Conservation (phyloP, 2,113 vertebrate genomes). For the Megaptera novaeangliae region DNA sequence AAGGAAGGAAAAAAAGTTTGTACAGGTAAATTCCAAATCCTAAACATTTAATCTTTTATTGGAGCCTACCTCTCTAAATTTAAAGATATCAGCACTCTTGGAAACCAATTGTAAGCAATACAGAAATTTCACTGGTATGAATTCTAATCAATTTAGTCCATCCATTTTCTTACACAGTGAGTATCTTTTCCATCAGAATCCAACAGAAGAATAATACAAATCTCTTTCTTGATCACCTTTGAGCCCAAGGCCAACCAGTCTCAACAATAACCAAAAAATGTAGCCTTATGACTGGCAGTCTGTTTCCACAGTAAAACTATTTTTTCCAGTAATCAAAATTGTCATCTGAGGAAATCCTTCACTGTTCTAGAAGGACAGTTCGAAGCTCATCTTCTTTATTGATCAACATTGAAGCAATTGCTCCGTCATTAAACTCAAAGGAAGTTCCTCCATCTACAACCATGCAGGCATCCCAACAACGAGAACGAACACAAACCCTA, state of each 20-base stretch:
- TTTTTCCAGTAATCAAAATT: slow-evolving; percentile 42
- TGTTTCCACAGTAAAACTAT: slow-evolving; percentile 55
- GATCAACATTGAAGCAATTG: slow-evolving; percentile 92
- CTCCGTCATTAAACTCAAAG: slow-evolving; percentile 98
- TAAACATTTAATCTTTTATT: slow-evolving; percentile 70
- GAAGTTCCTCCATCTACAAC: slow-evolving; percentile 97
- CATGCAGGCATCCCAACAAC: slow-evolving; percentile 99
- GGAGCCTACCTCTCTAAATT: slow-evolving; percentile 65
- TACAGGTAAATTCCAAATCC: slow-evolving; percentile 75
- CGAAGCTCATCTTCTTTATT: slow-evolving; percentile 91
- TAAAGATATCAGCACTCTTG: slow-evolving; percentile 44
- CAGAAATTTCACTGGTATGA: slow-evolving; percentile 7
- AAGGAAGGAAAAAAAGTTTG: slow-evolving; percentile 40
- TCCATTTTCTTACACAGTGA: slow-evolving; percentile 26
- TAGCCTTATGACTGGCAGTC: slow-evolving; percentile 55
- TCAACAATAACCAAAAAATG: slow-evolving; percentile 26
- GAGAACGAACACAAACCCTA: slow-evolving; percentile 94
- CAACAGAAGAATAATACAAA: neutral
- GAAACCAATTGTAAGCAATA: slow-evolving; percentile 33
- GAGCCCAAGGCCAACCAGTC: neutral
- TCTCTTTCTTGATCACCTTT: slow-evolving; percentile 11
- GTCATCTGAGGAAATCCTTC: slow-evolving; percentile 65
- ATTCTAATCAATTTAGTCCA: slow-evolving; percentile 26
- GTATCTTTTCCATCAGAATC: neutral
- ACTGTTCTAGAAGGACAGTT: slow-evolving; percentile 90